phyloP scores from a whole-genome alignment of 2,888 invertebrate genomes.

The Oscheius myriophilus region DNA sequence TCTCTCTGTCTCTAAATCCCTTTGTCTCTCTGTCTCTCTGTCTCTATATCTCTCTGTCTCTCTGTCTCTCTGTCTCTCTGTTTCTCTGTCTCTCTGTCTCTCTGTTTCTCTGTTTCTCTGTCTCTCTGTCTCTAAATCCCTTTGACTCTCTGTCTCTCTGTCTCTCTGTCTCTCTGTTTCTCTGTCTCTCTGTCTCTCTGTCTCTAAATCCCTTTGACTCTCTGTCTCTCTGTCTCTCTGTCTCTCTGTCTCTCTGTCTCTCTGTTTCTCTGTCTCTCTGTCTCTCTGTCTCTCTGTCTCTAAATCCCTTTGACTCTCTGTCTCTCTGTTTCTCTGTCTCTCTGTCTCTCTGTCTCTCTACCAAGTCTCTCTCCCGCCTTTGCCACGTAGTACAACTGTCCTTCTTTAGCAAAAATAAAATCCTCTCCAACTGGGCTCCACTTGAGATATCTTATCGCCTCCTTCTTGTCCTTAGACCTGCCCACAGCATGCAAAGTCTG shows the following conservation, averaged over 20 bases:
- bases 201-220: no score
- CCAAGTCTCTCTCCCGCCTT: constrained; percentile 3
- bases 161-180: neutral
- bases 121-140: neutral
- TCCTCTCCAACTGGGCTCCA: constrained; percentile 13
- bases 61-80: neutral
- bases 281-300: no score
- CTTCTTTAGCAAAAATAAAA: constrained; percentile 14
- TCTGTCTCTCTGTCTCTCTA: no score
- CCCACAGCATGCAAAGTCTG: constrained; percentile 1
- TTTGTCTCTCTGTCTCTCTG: no score
- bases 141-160: no score
- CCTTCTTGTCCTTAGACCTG: neutral
- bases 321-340: neutral
- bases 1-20: no score
- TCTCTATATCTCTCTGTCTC: no score
- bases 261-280: neutral
- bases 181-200: neutral
- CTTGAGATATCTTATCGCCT: constrained; percentile 1
- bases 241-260: no score
- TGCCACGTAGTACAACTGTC: constrained; percentile 23
- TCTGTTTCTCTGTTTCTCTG: neutral
- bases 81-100: neutral
- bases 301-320: no score
- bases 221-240: neutral